Evolutionary conservation across 2,888 invertebrate species (phyloP).

Genomic region (Omphaloscelis lunosa): DNA sequence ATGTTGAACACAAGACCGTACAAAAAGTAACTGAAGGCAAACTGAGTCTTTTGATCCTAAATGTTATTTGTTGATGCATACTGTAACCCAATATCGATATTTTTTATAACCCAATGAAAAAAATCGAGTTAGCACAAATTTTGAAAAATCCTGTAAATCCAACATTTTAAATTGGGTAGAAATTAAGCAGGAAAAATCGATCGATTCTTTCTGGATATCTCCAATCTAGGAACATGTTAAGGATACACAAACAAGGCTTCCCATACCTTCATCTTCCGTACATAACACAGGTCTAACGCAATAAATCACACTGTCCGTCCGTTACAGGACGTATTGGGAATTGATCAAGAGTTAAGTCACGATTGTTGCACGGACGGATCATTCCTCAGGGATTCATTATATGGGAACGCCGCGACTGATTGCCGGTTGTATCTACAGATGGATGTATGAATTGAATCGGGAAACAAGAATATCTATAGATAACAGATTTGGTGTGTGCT

Average conservation of each 20-base stretch:
- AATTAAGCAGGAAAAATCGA: not conserved
- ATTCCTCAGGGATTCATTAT: constrained; percentile 89
- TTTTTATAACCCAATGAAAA: not conserved
- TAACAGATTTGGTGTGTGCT: not conserved
- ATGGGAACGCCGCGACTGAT: constrained; percentile 82
- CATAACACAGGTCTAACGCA: constrained; percentile 68
- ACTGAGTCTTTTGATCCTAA: not conserved
- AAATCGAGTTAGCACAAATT: not conserved
- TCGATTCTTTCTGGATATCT: not conserved
- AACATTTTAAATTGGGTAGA: not conserved
- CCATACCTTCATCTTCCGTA: constrained; percentile 45
- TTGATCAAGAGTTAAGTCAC: constrained; percentile 90
- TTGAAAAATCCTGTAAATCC: not conserved
- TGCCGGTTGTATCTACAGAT: constrained; percentile 73
- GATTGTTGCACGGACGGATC: constrained; percentile 84
- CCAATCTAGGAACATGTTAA: not conserved
- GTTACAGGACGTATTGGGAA: constrained; percentile 81
- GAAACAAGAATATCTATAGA: constrained; percentile 22
- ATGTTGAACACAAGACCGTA: not conserved
- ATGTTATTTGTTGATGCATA: too few relatives aligned
- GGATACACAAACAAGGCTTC: constrained; percentile 33
- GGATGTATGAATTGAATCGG: constrained; percentile 41
- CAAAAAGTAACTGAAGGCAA: not conserved
- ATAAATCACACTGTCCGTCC: constrained; percentile 77
- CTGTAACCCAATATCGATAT: too few relatives aligned